Base-by-base conservation (phyloP, 2,888 invertebrate genomes). In the Nomada fabriciana region DNA sequence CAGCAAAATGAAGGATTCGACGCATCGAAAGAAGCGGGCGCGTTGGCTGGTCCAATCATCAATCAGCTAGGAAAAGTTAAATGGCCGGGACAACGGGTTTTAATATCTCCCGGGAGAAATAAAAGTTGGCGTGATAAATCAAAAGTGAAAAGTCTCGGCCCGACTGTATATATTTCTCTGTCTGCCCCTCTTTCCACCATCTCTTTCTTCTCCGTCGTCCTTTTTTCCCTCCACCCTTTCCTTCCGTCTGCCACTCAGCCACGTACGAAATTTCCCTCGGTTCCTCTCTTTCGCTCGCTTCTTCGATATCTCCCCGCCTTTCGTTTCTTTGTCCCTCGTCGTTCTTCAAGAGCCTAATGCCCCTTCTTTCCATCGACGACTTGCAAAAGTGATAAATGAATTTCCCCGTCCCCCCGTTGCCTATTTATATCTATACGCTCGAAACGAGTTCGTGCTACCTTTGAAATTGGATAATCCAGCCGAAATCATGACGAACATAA, bases 61-160 rank as follows among this genome's bases (percentile, higher is more conserved):
- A 93, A 93, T 93, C 93, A 93, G 91, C 83, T 82, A 80, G 86
- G 85, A 83, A 89, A 91, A 92, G 93, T 92, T 93, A 93, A 93
- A 93, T 92, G 92, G 90, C 81, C 90, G 92, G 91, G 93, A 93
- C 93, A 93, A 93, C 92, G 92, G 90, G 92, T 92, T 94, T 94
- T 94, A 94, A 94, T 94, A 94, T 94, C 92, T 92, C 90, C 87
- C 84, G 85, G 79, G 90, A 89, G 90, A 92, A 93, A 93, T 93
- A 94, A 93, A 93, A 93, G 93, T 93, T 93, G 86, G 89, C 89
- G 91, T 91, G 90, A 94, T 94, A 94, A 94, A 94, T 94, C 94
- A 94, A 94, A 94, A 92, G 93, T 93, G 93, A 93, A 93, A 93
- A 94, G 93, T 93, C 92, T 89, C 91, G 89, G 89, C 85, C 90